Evolutionary conservation across 2,113 vertebrate species (phyloP).

Genomic region (Erythrolamprus reginae): DNA sequence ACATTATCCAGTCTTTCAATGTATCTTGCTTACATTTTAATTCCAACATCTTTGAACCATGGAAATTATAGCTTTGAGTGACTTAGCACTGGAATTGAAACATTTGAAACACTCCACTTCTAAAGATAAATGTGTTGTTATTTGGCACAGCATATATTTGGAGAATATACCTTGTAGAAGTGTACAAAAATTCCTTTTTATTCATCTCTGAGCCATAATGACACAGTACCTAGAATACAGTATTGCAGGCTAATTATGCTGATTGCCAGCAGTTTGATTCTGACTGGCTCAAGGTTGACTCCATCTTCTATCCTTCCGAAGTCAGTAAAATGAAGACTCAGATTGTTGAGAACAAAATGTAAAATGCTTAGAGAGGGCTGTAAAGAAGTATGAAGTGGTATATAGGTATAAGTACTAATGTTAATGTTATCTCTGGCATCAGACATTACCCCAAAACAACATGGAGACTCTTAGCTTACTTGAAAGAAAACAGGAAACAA

Average conservation of each 20-base stretch:
- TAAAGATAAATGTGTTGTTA: background rate
- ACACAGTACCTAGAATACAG: background rate
- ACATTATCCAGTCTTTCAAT: background rate
- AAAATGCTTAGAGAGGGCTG: background rate
- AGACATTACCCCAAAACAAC: background rate
- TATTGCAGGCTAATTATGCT: background rate
- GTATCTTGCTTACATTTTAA: background rate
- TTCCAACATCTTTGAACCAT: background rate
- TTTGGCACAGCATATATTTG: background rate
- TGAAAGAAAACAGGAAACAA: background rate
- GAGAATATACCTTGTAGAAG: background rate
- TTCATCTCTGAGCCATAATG: background rate
- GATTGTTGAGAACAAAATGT: background rate
- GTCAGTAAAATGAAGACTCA: background rate
- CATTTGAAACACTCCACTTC: background rate
- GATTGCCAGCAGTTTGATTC: background rate
- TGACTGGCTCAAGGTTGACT: background rate
- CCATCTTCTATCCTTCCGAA: background rate
- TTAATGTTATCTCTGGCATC: background rate
- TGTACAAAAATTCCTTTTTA: background rate
- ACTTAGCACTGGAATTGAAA: background rate
- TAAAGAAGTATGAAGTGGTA: background rate
- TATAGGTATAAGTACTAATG: background rate
- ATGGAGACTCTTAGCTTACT: background rate
- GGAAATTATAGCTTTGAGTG: background rate